Conservation (phyloP, 1,140 invertebrate genomes). For the Neomicropteryx cornuta region DNA sequence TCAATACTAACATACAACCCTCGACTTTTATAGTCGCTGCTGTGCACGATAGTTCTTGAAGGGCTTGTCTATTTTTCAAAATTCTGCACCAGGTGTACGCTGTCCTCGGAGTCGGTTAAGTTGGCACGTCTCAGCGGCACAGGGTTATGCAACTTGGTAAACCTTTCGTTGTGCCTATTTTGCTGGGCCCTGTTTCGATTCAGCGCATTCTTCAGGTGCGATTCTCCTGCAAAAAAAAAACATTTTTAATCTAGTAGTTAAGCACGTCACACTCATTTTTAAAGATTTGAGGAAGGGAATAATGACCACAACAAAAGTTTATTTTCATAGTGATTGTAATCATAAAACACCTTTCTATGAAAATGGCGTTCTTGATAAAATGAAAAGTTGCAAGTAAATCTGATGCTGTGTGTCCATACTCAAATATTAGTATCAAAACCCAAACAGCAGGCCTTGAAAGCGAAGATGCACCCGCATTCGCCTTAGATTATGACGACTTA, state of each 20-base stretch:
- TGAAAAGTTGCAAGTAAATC: not conserved
- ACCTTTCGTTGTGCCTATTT: conserved; percentile 23
- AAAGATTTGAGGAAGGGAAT: not conserved
- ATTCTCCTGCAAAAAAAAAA: conserved; percentile 28
- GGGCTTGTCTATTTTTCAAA: conserved; percentile 26
- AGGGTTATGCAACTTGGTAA: conserved; percentile 32
- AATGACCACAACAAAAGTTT: not conserved
- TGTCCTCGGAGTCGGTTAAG: conserved; percentile 24
- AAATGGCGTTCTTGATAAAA: not conserved
- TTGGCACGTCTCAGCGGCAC: conserved; percentile 25
- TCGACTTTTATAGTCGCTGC: too few species aligned
- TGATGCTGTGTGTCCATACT: too few species aligned
- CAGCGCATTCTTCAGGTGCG: conserved; percentile 29
- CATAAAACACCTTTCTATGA: not conserved
- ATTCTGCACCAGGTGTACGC: conserved; percentile 29
- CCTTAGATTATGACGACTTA: too few species aligned
- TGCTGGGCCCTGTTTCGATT: conserved; percentile 22
- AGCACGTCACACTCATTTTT: not conserved
- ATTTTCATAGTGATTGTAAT: not conserved
- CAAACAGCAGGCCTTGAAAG: too few species aligned
- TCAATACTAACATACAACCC: too few species aligned
- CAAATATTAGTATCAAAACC: too few species aligned
- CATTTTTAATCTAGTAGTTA: not conserved
- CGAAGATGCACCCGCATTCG: too few species aligned
- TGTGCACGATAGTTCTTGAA: too few species aligned